Base-by-base conservation (phyloP, 2,113 vertebrate genomes). In the Misgurnus anguillicaudatus region DNA sequence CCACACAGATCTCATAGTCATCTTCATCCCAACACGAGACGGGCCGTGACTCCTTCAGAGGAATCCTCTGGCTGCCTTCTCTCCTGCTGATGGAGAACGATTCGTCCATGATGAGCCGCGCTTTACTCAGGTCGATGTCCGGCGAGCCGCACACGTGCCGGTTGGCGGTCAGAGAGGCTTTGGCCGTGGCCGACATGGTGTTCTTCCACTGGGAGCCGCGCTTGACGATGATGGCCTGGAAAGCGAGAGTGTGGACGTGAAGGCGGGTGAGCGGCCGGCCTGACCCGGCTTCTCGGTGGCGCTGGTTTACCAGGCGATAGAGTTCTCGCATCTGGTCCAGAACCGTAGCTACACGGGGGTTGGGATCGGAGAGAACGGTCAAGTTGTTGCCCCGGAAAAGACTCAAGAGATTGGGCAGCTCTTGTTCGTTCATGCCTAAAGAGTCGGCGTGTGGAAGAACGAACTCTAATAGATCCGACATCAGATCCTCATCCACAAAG, bases 381-480 rank as follows among this genome's bases (percentile, higher is more conserved):
- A 94, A 87, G 77, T 89, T 93, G 71, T 91, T 88, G 47, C 92
- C 92, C 75, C 93, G 92, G 9, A 95, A 86, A 4, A 94, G 87
- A 82, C 93, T 93, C 36, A 94, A 90, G 38, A 95, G 86, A 82
- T 94, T 95, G 53, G 94, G 94, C 31, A 94, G 91, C 82, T 95
- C 94, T 86, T 95, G 94, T 80, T 95, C 94, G 70, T 95, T 95
- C 94, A 95, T 94, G 47, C 94, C 94, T 65, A 95, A 84, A 36
- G 94, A 95, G 85, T 94, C 91, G 1, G 91, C 90, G 16, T 92
- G 84, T 7, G 93, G 89, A 24, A 94, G 69, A 19, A 95, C 88
- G 19, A 89, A 86, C 6, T 87, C 78, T 47, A 94, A 87, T 13
- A 95, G 87, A 53, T 94, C 92, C 41, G 83, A 84, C 92, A 95